These are phyloP conservation scores for Papilio polyxenes DNA, from an alignment of 1,140 invertebrate species.

Conservation along the genomic window DNA sequence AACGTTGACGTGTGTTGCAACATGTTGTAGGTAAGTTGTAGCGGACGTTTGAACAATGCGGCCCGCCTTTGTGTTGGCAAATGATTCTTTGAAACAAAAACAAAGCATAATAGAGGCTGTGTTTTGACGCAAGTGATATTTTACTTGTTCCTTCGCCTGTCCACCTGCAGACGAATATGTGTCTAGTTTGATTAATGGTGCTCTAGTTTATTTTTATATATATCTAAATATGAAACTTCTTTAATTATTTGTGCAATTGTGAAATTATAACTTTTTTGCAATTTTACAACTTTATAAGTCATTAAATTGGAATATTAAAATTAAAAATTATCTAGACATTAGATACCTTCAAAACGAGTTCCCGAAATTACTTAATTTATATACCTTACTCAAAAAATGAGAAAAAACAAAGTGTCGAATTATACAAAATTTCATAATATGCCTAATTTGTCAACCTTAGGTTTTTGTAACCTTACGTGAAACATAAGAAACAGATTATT, in stretches of 20 bases:
- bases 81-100: slow-evolving; percentile 68
- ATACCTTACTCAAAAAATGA: too few species aligned
- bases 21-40: slow-evolving; percentile 51
- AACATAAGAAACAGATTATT: slow-evolving; percentile 19
- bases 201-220: background rate
- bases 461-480: slow-evolving; percentile 4
- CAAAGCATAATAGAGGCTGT: slow-evolving; percentile 66
- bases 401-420: background rate
- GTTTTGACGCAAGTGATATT: slow-evolving; percentile 68
- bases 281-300: background rate
- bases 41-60: slow-evolving; percentile 63
- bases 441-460: background rate
- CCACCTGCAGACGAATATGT: slow-evolving; percentile 36
- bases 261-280: too few species aligned
- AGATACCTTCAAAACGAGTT: too few species aligned
- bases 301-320: too few species aligned
- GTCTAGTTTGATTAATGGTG: slow-evolving; percentile 64
- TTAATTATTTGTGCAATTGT: background rate
- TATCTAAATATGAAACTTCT: background rate
- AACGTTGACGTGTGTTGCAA: slow-evolving; percentile 72
- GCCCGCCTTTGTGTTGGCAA: slow-evolving; percentile 58
- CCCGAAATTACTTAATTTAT: background rate
- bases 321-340: too few species aligned
- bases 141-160: slow-evolving; percentile 58
- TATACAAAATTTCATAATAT: background rate